Percentiles rank a stretch among this genome's conserved stretches.
These are phyloP conservation scores for Aphidoletes aphidimyza DNA, from an alignment of 2,888 invertebrate genomes.

Conservation along the genomic window DNA sequence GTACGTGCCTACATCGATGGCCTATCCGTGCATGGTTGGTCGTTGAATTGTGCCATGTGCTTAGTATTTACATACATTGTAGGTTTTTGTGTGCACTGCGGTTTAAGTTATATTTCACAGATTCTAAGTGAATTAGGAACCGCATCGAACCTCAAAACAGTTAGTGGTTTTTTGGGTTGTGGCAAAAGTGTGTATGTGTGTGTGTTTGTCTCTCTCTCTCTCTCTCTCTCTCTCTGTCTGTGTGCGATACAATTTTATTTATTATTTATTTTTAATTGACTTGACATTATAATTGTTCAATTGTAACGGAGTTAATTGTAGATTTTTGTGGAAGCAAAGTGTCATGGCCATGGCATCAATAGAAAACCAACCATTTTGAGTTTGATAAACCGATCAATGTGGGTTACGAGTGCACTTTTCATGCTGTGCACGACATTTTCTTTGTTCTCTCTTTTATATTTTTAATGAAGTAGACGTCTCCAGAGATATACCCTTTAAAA, in stretches of 20 bases:
- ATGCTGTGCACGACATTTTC: too few relatives aligned
- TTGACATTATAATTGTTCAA: slow-evolving; percentile 32
- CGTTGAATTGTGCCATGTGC: neutral
- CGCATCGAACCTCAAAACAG: slow-evolving; percentile 52
- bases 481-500: neutral
- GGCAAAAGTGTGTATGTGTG: neutral
- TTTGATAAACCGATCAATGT: too few relatives aligned
- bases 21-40: neutral
- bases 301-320: slow-evolving; percentile 16
- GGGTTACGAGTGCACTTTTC: too few relatives aligned
- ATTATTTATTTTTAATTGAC: slow-evolving; percentile 51
- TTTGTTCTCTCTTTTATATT: too few relatives aligned
- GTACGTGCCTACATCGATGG: neutral
- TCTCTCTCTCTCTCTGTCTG: neutral
- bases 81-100: slow-evolving; percentile 22
- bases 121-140: slow-evolving; percentile 53
- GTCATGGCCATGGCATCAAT: neutral
- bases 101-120: slow-evolving; percentile 47
- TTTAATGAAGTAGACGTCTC: too few relatives aligned
- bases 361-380: too few relatives aligned
- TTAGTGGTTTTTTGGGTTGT: slow-evolving; percentile 52
- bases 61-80: slow-evolving; percentile 12
- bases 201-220: neutral
- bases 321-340: neutral
- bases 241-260: slow-evolving; percentile 47